Percentiles rank a stretch among this genome's conserved stretches.
Evolutionary conservation across 2,888 invertebrate genomes (phyloP).

Genomic region (Xylocampa areola): DNA sequence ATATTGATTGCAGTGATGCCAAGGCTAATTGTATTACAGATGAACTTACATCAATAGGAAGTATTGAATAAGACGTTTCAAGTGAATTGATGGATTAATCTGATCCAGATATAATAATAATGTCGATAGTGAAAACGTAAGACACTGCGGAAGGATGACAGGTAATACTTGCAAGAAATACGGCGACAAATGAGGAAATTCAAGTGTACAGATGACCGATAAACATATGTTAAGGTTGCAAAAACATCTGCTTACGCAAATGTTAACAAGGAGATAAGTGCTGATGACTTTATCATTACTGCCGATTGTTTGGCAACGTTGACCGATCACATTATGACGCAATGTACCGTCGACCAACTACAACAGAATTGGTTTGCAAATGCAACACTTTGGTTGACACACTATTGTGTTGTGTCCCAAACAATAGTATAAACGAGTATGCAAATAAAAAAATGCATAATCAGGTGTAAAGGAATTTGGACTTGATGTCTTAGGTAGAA

Average conservation of each 20-base stretch:
- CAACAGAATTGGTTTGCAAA: conserved; percentile 65
- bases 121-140: neutral
- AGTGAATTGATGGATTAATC: neutral
- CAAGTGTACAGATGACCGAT: conserved; percentile 4
- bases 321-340: conserved; percentile 37
- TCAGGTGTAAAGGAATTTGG: conserved; percentile 37
- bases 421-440: conserved; percentile 64
- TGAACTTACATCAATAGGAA: conserved; percentile 34
- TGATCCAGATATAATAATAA: conserved; percentile 7
- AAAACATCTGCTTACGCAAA: conserved; percentile 38
- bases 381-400: conserved; percentile 67
- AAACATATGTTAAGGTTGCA: conserved; percentile 8
- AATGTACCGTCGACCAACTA: conserved; percentile 47
- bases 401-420: conserved; percentile 72
- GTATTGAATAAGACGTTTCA: conserved; percentile 21
- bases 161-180: neutral
- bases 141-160: neutral
- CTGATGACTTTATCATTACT: conserved; percentile 50
- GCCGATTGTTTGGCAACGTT: conserved; percentile 41
- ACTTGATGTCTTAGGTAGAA: conserved; percentile 32
- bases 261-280: conserved; percentile 19
- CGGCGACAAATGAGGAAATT: conserved; percentile 1
- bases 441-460: conserved; percentile 49
- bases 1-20: conserved; percentile 26
- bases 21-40: conserved; percentile 31